Base-by-base conservation (phyloP, 2,888 invertebrate species). In the Cataglyphis albicans region DNA sequence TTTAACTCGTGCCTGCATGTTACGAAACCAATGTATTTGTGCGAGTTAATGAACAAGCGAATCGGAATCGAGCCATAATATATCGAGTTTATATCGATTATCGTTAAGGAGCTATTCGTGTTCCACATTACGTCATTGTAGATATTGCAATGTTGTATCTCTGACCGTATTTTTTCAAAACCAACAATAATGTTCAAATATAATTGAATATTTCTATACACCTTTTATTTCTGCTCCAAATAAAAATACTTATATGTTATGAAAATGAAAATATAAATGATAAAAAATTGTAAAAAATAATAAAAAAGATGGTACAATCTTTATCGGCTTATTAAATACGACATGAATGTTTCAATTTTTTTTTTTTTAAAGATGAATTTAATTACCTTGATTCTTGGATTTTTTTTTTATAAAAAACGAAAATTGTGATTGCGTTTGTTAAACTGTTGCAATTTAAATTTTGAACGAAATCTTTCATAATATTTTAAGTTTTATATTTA, bases 81-180 rank as follows among this genome's bases (percentile, higher is more conserved):
- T 75, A 64, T 75, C 52, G 52, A 75, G 67, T 75, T 75, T 75
- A 67, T 76, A 76, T 76, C 52, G 67, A 67, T 76, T 76, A 38
- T 75, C 75, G 35, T 75, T 75, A 76, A 55, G 25, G n/a, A 38
- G 9, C 75, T 76, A n/a, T 25, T 67, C 35, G 29, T 38, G 38
- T 55, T 55, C 38, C 12, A 29, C n/a, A 55, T 41, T 65, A 55
- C 68, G 29, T 67, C 67, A 38, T 21, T 74, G 52, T 55, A 4
- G 7, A 76, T 38, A 21, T 55, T 74, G 21, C 44, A 67, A 38
- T 12, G 21, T 41, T 52, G n/a, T 41, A 64, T 48, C 35, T 35
- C 21, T 74, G 59, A 61, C 18, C 32, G 15, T 61, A 52, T 18
- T 32, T 74, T 64, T 65, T 2, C 12, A 29, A 7, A 29, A 25